Conservation (phyloP, 1,140 invertebrate species). For the Caerostris darwini region DNA sequence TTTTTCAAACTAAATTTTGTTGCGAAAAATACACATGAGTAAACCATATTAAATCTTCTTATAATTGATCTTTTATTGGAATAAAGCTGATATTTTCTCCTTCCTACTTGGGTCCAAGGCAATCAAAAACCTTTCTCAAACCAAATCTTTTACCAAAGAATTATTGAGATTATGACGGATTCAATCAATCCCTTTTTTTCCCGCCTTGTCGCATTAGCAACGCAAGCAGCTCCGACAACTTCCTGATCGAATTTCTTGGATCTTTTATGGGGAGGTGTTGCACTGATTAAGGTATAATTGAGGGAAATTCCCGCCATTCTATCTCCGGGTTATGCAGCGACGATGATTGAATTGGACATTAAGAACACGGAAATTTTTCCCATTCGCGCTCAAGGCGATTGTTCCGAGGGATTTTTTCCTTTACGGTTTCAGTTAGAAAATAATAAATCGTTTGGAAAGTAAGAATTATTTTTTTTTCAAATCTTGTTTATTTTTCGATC, state of each 20-base stretch:
- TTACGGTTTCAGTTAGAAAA: background rate
- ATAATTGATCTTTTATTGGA: background rate
- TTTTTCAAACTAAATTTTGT: no score
- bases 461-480: no score
- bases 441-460: background rate
- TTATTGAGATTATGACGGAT: background rate
- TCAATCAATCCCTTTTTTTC: background rate
- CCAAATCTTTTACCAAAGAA: background rate
- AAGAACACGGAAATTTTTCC: background rate
- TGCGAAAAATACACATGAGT: no score
- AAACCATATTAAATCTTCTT: background rate
- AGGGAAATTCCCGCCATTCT: background rate
- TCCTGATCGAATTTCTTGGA: slow-evolving; percentile 14
- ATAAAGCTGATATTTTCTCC: background rate
- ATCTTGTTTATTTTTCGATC: no score
- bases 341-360: slow-evolving; percentile 15
- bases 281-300: slow-evolving; percentile 3
- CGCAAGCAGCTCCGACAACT: background rate
- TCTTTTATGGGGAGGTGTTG: background rate
- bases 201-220: background rate
- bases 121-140: background rate
- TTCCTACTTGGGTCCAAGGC: background rate
- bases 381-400: background rate
- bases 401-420: background rate
- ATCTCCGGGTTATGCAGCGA: background rate